Conservation (phyloP, 2,113 vertebrate species). For the Sisor rabdophorus region DNA sequence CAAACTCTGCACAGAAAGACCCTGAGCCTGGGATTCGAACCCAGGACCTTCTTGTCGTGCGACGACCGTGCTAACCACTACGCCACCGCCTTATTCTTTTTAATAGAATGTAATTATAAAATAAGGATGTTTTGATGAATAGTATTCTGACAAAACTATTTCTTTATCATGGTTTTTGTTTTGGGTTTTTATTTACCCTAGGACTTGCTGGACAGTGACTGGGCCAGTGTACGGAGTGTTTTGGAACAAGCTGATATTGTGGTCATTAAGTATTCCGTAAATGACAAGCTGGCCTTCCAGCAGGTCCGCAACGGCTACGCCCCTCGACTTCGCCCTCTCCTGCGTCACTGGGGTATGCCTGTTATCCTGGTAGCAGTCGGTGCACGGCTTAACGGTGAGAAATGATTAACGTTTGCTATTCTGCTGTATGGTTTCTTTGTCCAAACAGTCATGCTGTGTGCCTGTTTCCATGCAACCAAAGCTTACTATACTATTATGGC, state of each 20-base stretch:
- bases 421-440: slow-evolving; percentile 1
- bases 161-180: background rate
- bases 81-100: too few relatives aligned
- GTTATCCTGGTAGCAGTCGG: slow-evolving; percentile 91
- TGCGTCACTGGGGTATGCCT: slow-evolving; percentile 80
- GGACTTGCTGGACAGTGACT: slow-evolving; percentile 91
- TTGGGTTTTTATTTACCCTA: slow-evolving; percentile 54
- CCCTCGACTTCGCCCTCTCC: slow-evolving; percentile 85
- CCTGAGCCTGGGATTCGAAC: too few relatives aligned
- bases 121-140: background rate
- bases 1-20: too few relatives aligned
- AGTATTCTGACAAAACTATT: background rate
- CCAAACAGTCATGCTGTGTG: background rate
- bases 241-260: slow-evolving; percentile 88
- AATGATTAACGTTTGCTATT: slow-evolving; percentile 11
- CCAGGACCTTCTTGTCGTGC: too few relatives aligned
- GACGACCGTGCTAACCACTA: too few relatives aligned
- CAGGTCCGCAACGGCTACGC: slow-evolving; percentile 85
- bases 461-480: background rate
- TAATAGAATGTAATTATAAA: too few relatives aligned
- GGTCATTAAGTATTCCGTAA: slow-evolving; percentile 93
- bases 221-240: slow-evolving; percentile 83
- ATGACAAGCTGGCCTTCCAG: slow-evolving; percentile 89
- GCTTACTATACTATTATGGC: background rate
- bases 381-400: slow-evolving; percentile 85